Percentiles rank a stretch among this genome's conserved stretches.
These are phyloP conservation scores for Phocoena phocoena DNA, from an alignment of 2,113 vertebrate genomes.

Conservation along the genomic window DNA sequence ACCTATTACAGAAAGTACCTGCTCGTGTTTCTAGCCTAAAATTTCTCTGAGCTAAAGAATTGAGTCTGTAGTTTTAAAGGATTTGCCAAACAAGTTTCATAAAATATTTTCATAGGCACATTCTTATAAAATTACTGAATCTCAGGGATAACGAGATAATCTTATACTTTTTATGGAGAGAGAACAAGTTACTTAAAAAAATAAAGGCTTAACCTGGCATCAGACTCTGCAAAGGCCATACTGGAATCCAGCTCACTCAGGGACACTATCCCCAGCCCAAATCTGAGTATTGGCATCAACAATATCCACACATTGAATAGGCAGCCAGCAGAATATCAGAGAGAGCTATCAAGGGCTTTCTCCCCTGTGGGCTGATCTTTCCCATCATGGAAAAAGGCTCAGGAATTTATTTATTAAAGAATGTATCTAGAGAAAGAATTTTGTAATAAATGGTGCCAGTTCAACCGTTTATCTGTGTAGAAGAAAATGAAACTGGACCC, in stretches of 20 bases:
- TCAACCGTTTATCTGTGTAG: not conserved
- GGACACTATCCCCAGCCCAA: fast-evolving
- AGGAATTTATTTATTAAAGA: not conserved
- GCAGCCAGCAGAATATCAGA: not conserved
- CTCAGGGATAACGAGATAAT: not conserved
- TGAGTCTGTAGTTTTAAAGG: not conserved
- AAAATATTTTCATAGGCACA: not conserved
- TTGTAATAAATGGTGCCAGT: not conserved
- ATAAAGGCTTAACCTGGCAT: not conserved
- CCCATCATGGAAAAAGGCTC: not conserved
- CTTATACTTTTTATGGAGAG: not conserved
- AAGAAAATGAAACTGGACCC: not conserved
- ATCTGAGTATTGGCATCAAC: not conserved
- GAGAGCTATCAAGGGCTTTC: not conserved
- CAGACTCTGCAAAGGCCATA: not conserved
- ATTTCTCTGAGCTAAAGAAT: not conserved
- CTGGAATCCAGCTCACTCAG: not conserved
- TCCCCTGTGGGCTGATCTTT: not conserved
- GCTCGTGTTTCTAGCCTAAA: not conserved
- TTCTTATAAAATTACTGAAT: not conserved
- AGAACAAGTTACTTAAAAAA: not conserved
- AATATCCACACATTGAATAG: not conserved
- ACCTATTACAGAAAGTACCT: not conserved
- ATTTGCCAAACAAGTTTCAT: not conserved
- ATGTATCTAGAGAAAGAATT: not conserved